Percentiles rank a stretch among this genome's conserved stretches.
Conservation (phyloP, 2,113 vertebrate genomes). For the Nerophis ophidion region DNA sequence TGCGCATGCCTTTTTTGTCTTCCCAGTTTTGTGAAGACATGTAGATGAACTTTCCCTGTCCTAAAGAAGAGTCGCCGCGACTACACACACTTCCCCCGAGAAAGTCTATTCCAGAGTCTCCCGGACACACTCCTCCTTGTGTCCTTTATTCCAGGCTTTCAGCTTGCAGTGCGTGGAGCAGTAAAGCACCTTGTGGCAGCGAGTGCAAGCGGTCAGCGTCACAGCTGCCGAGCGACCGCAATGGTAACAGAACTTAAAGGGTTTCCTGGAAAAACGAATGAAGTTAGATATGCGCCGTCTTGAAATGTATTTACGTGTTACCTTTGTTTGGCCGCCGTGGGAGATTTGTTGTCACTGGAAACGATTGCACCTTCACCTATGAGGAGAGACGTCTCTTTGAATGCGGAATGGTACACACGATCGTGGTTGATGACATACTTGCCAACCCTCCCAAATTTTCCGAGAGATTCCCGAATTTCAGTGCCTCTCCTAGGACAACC, state of each 20-base stretch:
- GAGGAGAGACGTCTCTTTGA: neutral
- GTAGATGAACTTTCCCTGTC: neutral
- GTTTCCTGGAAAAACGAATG: constrained; percentile 47
- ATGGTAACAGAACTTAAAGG: constrained; percentile 77
- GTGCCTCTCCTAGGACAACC: too few species aligned
- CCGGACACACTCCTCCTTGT: constrained; percentile 70
- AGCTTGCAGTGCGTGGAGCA: constrained; percentile 77
- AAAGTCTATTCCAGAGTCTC: neutral
- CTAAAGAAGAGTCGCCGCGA: neutral
- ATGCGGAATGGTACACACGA: neutral
- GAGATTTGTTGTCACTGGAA: neutral
- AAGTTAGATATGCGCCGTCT: neutral
- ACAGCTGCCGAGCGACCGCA: constrained; percentile 76
- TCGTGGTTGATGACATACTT: too few species aligned
- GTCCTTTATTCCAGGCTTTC: constrained; percentile 69
- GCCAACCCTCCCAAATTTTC: too few species aligned
- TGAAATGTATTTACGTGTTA: neutral
- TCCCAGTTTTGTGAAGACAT: neutral
- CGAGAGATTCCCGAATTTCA: too few species aligned
- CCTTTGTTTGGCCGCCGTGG: neutral
- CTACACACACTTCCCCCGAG: neutral
- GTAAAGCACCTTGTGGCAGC: constrained; percentile 71
- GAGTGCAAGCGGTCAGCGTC: constrained; percentile 62
- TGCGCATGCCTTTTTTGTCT: too few species aligned
- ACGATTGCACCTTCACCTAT: neutral